These are phyloP conservation scores for Atta cephalotes DNA, from an alignment of 1,140 invertebrate genomes.

Conservation along the genomic window DNA sequence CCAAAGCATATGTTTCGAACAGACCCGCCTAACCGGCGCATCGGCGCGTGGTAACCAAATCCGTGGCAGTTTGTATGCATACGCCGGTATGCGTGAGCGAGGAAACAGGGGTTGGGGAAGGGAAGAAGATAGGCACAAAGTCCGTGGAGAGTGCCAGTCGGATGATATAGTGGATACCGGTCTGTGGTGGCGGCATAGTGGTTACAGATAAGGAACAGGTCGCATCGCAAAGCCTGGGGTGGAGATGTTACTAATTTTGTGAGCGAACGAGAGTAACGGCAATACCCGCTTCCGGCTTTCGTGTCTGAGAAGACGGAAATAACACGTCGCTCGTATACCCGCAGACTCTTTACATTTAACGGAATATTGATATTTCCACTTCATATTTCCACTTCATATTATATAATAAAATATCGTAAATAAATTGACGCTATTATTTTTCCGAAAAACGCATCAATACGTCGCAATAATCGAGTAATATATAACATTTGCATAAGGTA, in stretches of 20 bases:
- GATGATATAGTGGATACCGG: constrained; percentile 61
- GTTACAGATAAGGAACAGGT: constrained; percentile 61
- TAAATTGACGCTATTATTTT: not conserved
- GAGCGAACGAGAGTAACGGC: constrained; percentile 29
- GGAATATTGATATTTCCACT: not conserved
- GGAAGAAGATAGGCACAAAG: constrained; percentile 31
- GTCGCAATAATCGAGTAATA: constrained; percentile 6
- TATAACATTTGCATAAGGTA: not conserved
- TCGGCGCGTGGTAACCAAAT: constrained; percentile 27
- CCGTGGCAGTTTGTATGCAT: not conserved
- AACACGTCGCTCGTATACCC: constrained; percentile 28
- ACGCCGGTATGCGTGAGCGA: constrained; percentile 29
- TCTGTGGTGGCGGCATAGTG: constrained; percentile 44
- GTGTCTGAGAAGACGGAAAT: constrained; percentile 49
- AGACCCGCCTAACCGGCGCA: constrained; percentile 32
- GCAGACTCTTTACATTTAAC: constrained; percentile 36
- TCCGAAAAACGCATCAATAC: not conserved
- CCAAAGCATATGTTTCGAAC: constrained; percentile 34
- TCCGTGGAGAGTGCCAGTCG: constrained; percentile 44
- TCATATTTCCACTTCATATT: not conserved
- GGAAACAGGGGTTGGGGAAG: not conserved
- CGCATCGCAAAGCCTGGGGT: constrained; percentile 30
- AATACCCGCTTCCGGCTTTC: constrained; percentile 49
- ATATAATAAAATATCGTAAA: not conserved
- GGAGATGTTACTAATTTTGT: constrained; percentile 48